A percentile compares a stretch with the other conserved stretches of the same genome.
Conservation (phyloP, 23 tunicate species). For the Trididemnum nubilum region DNA sequence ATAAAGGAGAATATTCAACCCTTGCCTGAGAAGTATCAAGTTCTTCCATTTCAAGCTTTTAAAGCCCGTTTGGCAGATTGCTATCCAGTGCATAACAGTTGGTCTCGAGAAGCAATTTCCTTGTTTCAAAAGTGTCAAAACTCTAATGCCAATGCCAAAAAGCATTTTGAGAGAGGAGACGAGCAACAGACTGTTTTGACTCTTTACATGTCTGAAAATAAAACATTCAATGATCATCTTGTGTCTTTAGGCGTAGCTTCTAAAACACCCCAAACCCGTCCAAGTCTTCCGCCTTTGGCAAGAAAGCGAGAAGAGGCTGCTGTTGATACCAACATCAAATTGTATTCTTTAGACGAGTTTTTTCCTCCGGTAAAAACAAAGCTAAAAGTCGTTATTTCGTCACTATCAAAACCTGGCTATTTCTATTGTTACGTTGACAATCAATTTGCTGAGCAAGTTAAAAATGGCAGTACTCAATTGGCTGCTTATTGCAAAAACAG, state of each 20-base stretch:
- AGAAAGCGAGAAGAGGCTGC: background rate
- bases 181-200: background rate
- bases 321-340: background rate
- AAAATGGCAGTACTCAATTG: background rate
- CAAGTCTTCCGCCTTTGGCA: background rate
- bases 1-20: constrained; percentile 7
- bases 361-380: background rate
- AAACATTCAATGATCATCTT: constrained; percentile 10
- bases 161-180: background rate
- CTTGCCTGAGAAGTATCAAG: constrained; percentile 25
- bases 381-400: background rate
- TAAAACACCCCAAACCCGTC: background rate
- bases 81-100: constrained; percentile 20
- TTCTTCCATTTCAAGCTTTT: constrained; percentile 35
- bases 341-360: background rate
- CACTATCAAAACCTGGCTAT: background rate
- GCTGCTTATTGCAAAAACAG: background rate
- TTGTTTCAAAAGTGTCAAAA: constrained; percentile 8
- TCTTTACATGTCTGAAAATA: background rate
- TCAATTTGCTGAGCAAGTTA: background rate
- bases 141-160: background rate
- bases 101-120: constrained; percentile 23
- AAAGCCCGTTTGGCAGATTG: constrained; percentile 28
- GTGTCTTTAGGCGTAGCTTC: constrained; percentile 14
- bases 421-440: constrained; percentile 37